These are phyloP conservation scores for Thera obeliscata DNA, from an alignment of 2,888 invertebrate genomes.

Conservation along the genomic window DNA sequence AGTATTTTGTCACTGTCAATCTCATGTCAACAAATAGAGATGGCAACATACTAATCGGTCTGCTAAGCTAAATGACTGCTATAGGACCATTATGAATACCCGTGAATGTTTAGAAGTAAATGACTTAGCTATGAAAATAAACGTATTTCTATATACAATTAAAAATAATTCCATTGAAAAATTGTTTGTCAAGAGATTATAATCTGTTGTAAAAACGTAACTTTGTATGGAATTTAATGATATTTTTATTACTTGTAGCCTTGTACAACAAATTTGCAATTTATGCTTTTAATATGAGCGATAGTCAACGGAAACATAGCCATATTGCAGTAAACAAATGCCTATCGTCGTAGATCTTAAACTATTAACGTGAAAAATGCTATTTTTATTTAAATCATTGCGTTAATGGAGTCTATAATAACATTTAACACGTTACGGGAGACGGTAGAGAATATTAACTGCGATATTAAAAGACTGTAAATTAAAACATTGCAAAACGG, in stretches of 20 bases:
- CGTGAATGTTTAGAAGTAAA: too few species aligned
- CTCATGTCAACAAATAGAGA: too few species aligned
- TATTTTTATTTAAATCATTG: conserved; percentile 14
- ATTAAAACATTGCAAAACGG: conserved; percentile 82
- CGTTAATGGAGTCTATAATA: conserved; percentile 12
- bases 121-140: too few species aligned
- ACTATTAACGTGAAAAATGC: conserved; percentile 18
- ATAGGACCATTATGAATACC: too few species aligned
- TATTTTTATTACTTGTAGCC: background rate
- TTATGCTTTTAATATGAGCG: conserved; percentile 16
- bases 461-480: conserved; percentile 68
- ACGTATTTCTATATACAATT: too few species aligned
- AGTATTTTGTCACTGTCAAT: too few species aligned
- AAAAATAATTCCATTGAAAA: too few species aligned
- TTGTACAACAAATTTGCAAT: conserved; percentile 1
- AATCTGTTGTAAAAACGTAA: background rate
- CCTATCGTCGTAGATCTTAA: conserved; percentile 18
- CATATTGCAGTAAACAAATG: conserved; percentile 25
- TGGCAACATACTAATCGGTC: too few species aligned
- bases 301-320: conserved; percentile 29
- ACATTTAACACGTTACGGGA: conserved; percentile 43
- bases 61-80: too few species aligned
- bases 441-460: conserved; percentile 40
- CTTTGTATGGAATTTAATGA: background rate
- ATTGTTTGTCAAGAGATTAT: background rate